Evolutionary conservation across 2,888 invertebrate genomes (phyloP).

Genomic region (Ochropacha duplaris): DNA sequence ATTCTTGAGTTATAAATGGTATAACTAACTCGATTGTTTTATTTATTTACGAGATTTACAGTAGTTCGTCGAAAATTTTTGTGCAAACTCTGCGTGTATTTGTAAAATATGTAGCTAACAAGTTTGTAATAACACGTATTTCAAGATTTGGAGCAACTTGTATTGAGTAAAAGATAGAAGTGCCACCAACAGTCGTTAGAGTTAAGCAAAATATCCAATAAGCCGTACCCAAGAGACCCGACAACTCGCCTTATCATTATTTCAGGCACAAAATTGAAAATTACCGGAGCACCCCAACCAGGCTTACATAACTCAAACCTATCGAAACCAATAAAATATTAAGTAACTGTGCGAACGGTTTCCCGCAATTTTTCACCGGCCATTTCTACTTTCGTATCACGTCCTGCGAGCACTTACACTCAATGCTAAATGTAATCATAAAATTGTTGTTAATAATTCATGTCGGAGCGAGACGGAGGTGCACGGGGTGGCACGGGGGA

Average conservation of each 20-base stretch:
- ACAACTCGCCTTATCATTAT: constrained; percentile 66
- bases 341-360: constrained; percentile 63
- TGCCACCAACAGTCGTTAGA: not conserved
- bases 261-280: constrained; percentile 80
- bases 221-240: constrained; percentile 36
- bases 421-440: constrained; percentile 80
- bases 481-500: constrained; percentile 34
- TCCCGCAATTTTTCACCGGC: constrained; percentile 75
- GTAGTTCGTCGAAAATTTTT: too few species aligned
- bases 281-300: constrained; percentile 60
- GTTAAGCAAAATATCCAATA: constrained; percentile 22
- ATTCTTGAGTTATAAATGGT: too few species aligned
- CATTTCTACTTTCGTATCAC: constrained; percentile 71
- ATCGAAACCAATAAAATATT: constrained; percentile 81
- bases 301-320: constrained; percentile 76
- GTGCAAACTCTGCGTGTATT: not conserved
- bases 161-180: constrained; percentile 7
- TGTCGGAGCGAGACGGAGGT: constrained; percentile 44
- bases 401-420: constrained; percentile 71
- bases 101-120: not conserved
- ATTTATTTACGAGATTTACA: too few species aligned
- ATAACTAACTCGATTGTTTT: too few species aligned
- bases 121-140: not conserved
- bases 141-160: not conserved
- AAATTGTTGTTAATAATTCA: constrained; percentile 83